Evolutionary conservation across 2,888 invertebrate species (phyloP).

Genomic region (Seladonia tumulorum): DNA sequence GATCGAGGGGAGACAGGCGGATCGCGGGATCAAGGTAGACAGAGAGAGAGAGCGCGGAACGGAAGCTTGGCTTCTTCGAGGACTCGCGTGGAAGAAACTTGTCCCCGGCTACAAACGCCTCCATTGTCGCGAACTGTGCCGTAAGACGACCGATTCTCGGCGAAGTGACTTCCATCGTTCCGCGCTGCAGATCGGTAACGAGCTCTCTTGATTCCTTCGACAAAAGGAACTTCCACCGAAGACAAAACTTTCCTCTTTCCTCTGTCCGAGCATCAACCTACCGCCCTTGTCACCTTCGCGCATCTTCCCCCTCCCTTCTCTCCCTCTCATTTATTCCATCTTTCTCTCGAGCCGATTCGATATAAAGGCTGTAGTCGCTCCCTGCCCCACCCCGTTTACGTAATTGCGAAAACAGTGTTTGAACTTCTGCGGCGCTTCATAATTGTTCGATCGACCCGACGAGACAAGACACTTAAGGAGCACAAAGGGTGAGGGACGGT

Average conservation of each 20-base stretch:
- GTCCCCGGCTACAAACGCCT: constrained; percentile 22
- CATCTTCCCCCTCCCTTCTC: not conserved
- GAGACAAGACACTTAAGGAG: not conserved
- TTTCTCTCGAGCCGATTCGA: not conserved
- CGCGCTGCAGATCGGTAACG: constrained; percentile 50
- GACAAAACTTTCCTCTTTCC: constrained; percentile 58
- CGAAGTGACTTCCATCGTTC: constrained; percentile 51
- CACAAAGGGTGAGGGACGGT: not conserved
- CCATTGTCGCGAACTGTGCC: constrained; percentile 56
- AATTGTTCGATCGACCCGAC: constrained; percentile 58
- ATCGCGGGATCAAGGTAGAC: constrained; percentile 28
- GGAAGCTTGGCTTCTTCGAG: constrained; percentile 28
- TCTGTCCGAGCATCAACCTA: not conserved
- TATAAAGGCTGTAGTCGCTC: constrained; percentile 10
- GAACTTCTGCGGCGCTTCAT: constrained; percentile 39
- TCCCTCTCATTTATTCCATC: not conserved
- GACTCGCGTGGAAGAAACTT: constrained; percentile 46
- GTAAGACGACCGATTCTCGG: constrained; percentile 48
- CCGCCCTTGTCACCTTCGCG: not conserved
- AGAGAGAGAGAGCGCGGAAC: not conserved
- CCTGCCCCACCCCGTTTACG: constrained; percentile 17
- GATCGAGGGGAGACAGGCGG: constrained; percentile 32
- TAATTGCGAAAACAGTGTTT: constrained; percentile 49
- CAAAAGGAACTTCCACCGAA: constrained; percentile 49
- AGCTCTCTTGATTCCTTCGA: constrained; percentile 54